A percentile compares a stretch with the other conserved stretches of the same genome.
phyloP scores from a whole-genome alignment of 1,140 invertebrate genomes.

The Zaprionus lachaisei region DNA sequence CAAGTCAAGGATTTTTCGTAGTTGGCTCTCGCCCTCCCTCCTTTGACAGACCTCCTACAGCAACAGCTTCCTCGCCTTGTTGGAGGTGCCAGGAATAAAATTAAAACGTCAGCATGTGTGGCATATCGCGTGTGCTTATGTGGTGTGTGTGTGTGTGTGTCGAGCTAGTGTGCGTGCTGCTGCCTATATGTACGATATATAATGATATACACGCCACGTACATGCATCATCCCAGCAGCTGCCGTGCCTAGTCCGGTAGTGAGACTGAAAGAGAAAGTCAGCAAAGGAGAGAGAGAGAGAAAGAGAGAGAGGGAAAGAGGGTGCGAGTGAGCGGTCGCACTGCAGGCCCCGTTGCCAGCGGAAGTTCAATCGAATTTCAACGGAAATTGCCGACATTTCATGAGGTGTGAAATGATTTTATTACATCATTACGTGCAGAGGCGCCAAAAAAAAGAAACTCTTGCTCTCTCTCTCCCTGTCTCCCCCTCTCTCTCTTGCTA shows the following conservation, averaged over 20 bases:
- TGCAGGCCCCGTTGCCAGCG: slow-evolving; percentile 29
- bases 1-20: slow-evolving; percentile 67
- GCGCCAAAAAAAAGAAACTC: slow-evolving; percentile 35
- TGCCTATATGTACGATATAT: slow-evolving; percentile 39
- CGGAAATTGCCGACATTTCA: slow-evolving; percentile 84
- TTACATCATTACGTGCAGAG: slow-evolving; percentile 83
- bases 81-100: slow-evolving; percentile 65
- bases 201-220: slow-evolving; percentile 83
- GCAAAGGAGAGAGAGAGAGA: too few relatives aligned
- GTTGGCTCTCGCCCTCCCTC: not conserved
- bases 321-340: not conserved
- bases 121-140: slow-evolving; percentile 32
- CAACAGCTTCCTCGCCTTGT: not conserved
- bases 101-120: slow-evolving; percentile 80
- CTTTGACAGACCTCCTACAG: not conserved
- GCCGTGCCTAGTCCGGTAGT: slow-evolving; percentile 61
- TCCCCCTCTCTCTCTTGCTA: not conserved
- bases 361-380: slow-evolving; percentile 83
- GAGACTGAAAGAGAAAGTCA: slow-evolving; percentile 33
- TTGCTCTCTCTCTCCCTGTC: not conserved
- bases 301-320: not conserved
- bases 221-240: slow-evolving; percentile 62
- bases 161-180: slow-evolving; percentile 22
- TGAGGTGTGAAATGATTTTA: slow-evolving; percentile 84
- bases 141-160: slow-evolving; percentile 23